Conservation (phyloP, 2,888 invertebrate species). For the Hypercompe scribonia region DNA sequence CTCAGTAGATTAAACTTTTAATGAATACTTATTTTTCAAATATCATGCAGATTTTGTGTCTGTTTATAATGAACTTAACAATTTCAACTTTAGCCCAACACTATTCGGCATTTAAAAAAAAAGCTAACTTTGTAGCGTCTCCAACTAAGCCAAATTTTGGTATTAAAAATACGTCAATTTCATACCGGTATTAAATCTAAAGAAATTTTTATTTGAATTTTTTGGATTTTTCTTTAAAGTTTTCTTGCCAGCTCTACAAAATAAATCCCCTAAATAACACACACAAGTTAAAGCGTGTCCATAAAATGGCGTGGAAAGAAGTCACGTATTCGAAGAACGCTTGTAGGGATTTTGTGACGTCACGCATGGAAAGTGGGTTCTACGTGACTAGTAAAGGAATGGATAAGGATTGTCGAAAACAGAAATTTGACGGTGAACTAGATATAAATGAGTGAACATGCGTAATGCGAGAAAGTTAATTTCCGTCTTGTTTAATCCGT, state of each 20-base stretch:
- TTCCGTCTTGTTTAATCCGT: conserved; percentile 5
- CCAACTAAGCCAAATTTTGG: background rate
- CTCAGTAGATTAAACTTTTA: background rate
- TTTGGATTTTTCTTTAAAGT: background rate
- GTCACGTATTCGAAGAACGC: conserved; percentile 16
- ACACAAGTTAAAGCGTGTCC: conserved; percentile 2
- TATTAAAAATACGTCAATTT: background rate
- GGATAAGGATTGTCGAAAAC: conserved; percentile 26
- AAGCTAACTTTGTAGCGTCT: background rate
- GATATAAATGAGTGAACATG: conserved; percentile 20
- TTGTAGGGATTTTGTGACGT: conserved; percentile 22
- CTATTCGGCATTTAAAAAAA: background rate
- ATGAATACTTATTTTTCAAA: background rate
- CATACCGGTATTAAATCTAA: background rate
- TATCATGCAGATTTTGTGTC: background rate
- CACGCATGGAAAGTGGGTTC: conserved; percentile 32
- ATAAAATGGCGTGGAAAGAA: conserved; percentile 6
- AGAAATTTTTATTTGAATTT: too few relatives aligned
- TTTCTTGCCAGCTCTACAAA: background rate
- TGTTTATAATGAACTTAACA: background rate
- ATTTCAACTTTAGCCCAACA: background rate
- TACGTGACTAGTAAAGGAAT: conserved; percentile 47
- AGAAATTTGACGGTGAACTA: conserved; percentile 26
- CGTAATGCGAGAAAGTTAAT: conserved; percentile 20
- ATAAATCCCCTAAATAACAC: conserved; percentile 8